Evolutionary conservation across 2,888 invertebrate genomes (phyloP).

Genomic region (Troides oblongomaculatus): DNA sequence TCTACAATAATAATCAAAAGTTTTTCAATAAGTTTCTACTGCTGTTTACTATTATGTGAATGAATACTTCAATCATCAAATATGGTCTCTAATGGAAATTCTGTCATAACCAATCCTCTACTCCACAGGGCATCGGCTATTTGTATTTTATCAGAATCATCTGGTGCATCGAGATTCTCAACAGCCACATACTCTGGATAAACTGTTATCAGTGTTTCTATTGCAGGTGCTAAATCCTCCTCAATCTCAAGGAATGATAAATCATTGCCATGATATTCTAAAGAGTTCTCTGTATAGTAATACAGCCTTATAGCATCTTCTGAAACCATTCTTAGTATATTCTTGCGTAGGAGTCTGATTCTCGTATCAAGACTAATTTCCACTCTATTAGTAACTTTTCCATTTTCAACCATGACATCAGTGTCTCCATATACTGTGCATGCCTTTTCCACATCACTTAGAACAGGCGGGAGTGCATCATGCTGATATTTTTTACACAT

Average conservation of each 20-base stretch:
- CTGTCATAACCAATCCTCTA: constrained; percentile 88
- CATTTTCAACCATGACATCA: constrained; percentile 82
- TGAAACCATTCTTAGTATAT: constrained; percentile 81
- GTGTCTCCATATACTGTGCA: constrained; percentile 87
- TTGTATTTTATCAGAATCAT: constrained; percentile 82
- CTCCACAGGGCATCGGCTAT: constrained; percentile 89
- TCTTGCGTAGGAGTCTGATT: constrained; percentile 80
- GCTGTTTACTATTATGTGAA: neutral
- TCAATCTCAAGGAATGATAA: constrained; percentile 85
- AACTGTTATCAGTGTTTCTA: constrained; percentile 84
- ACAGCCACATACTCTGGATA: constrained; percentile 90
- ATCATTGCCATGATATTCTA: constrained; percentile 91
- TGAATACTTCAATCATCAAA: constrained; percentile 60
- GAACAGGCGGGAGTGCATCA: constrained; percentile 91
- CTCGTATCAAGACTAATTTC: constrained; percentile 84
- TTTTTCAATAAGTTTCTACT: neutral
- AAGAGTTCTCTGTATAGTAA: constrained; percentile 91
- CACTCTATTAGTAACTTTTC: constrained; percentile 81
- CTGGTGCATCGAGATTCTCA: constrained; percentile 84
- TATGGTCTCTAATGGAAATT: constrained; percentile 77
- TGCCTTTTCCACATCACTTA: constrained; percentile 82
- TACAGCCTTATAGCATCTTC: constrained; percentile 85
- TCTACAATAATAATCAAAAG: neutral
- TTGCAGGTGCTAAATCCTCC: constrained; percentile 82
- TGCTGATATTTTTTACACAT: constrained; percentile 91